phyloP scores from a whole-genome alignment of 64 coral and sea anemone species.

The Trachythela sp. region DNA sequence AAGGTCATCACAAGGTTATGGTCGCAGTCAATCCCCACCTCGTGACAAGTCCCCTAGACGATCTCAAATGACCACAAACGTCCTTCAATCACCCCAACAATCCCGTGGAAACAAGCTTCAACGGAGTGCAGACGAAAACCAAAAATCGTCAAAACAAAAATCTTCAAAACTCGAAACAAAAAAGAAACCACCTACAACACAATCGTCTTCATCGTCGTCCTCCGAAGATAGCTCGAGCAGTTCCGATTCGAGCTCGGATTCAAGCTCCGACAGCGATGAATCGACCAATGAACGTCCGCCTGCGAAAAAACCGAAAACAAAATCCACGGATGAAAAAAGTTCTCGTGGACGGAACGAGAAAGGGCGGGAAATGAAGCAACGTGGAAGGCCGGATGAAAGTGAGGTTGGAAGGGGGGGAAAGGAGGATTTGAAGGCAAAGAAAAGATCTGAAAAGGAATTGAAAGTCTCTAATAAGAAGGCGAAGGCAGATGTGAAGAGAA shows the following conservation, averaged over 20 bases:
- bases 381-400: neutral
- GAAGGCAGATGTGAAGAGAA: neutral
- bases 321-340: neutral
- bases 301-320: neutral
- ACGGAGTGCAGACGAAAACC: neutral
- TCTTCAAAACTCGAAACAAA: neutral
- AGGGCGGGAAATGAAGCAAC: neutral
- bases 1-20: neutral
- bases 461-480: neutral
- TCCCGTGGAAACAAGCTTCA: neutral
- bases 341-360: neutral
- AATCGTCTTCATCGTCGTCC: neutral
- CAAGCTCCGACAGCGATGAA: neutral
- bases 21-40: neutral
- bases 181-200: neutral
- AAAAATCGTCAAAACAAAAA: neutral
- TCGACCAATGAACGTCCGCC: neutral
- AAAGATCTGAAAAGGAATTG: neutral
- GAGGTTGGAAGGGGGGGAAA: neutral
- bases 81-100: neutral
- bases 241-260: neutral
- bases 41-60: neutral
- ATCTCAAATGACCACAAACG: neutral
- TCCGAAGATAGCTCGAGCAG: slow-evolving; percentile 29
- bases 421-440: neutral